Conservation (phyloP, 1,140 invertebrate genomes). For the Mactra quadrangularis region DNA sequence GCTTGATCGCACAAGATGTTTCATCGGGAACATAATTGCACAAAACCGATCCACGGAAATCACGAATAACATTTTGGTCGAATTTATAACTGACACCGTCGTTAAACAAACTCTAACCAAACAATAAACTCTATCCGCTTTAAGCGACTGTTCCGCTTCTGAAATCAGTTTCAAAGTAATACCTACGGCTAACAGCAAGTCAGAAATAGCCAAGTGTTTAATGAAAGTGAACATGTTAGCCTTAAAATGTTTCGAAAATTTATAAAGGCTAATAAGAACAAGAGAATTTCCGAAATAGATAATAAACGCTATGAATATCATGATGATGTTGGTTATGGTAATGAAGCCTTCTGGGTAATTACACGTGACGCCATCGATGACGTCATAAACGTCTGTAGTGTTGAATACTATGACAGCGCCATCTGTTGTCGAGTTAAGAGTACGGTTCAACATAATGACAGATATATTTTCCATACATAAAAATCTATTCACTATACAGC, state of each 20-base stretch:
- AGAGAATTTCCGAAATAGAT: slow-evolving; percentile 42
- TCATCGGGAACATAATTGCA: slow-evolving; percentile 39
- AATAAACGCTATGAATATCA: background rate
- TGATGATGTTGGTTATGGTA: no score
- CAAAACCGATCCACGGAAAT: slow-evolving; percentile 42
- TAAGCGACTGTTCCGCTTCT: background rate
- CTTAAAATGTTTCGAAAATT: slow-evolving; percentile 22
- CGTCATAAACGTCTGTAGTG: no score
- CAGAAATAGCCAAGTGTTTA: slow-evolving; percentile 6
- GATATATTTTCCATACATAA: no score
- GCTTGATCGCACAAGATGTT: background rate
- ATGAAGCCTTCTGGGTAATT: no score
- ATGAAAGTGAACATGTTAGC: slow-evolving; percentile 20
- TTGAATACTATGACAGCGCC: no score
- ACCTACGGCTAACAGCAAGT: slow-evolving; percentile 31
- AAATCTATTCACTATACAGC: no score
- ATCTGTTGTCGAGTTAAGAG: no score
- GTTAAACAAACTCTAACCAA: background rate
- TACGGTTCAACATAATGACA: no score
- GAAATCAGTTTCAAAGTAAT: background rate
- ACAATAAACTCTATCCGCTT: slow-evolving; percentile 3
- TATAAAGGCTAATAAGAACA: background rate
- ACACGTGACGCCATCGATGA: no score
- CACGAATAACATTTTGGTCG: background rate
- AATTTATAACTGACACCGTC: background rate